Conservation (phyloP, 2,888 invertebrate species). For the Drosophila nr. medialis region DNA sequence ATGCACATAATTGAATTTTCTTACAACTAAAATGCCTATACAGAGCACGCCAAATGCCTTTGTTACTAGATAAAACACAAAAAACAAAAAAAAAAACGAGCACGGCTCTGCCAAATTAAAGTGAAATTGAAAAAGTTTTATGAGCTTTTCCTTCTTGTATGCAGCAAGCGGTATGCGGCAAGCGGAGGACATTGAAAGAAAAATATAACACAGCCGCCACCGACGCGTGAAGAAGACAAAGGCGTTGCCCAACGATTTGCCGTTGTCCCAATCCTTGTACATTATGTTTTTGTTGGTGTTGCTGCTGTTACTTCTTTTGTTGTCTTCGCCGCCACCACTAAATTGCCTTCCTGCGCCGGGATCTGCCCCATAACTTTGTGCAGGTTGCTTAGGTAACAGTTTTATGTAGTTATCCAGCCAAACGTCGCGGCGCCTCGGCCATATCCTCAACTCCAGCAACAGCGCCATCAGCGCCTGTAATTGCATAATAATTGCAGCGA, state of each 20-base stretch:
- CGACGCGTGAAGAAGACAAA: conserved; percentile 78
- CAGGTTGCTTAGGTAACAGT: conserved; percentile 79
- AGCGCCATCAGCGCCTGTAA: conserved; percentile 56
- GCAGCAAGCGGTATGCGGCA: conserved; percentile 42
- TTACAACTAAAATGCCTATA: conserved; percentile 75
- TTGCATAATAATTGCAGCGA: conserved; percentile 78
- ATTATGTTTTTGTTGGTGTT: conserved; percentile 19
- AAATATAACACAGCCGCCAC: conserved; percentile 77
- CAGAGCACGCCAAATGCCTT: conserved; percentile 57
- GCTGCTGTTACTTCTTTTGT: conserved; percentile 29
- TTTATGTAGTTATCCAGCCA: conserved; percentile 72
- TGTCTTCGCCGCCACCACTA: conserved; percentile 45
- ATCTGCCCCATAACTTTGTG: conserved; percentile 63
- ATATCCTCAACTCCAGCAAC: background rate
- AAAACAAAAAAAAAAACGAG: conserved; percentile 33
- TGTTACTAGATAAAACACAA: conserved; percentile 69
- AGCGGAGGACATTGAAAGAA: conserved; percentile 65
- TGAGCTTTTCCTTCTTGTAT: conserved; percentile 75
- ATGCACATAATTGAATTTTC: conserved; percentile 81
- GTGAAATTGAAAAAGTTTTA: conserved; percentile 83
- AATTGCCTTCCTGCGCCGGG: conserved; percentile 68
- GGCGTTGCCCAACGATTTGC: conserved; percentile 54
- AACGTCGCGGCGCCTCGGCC: conserved; percentile 9
- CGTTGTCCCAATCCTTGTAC: conserved; percentile 32
- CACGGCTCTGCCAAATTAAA: conserved; percentile 67